Evolutionary conservation across 2,888 invertebrate genomes (phyloP).

Genomic region (Melitaea athalia): DNA sequence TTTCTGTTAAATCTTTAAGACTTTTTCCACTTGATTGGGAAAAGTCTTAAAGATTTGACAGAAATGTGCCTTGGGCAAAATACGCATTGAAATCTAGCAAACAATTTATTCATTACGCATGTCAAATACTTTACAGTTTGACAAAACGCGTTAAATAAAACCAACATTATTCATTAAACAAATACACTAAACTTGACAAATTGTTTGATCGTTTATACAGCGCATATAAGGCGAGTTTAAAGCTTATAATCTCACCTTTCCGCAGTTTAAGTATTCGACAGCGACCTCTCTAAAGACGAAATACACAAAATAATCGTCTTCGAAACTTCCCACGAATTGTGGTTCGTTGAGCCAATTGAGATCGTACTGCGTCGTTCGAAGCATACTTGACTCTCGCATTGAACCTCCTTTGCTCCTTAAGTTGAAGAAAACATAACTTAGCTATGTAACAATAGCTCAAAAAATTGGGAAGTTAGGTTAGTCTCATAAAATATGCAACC

Average conservation of each 20-base stretch:
- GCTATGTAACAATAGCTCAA: too few relatives aligned
- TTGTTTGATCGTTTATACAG: too few relatives aligned
- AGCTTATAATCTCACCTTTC: constrained; percentile 84
- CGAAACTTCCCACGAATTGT: constrained; percentile 95
- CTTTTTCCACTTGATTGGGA: too few relatives aligned
- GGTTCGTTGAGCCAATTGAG: constrained; percentile 95
- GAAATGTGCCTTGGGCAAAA: not conserved
- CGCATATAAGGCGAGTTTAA: too few relatives aligned
- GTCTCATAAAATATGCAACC: too few relatives aligned
- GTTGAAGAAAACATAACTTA: not conserved
- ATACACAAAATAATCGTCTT: constrained; percentile 93
- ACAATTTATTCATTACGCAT: too few relatives aligned
- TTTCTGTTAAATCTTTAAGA: too few relatives aligned
- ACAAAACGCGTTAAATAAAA: not conserved
- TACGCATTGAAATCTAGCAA: too few relatives aligned
- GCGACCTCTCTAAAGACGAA: constrained; percentile 96
- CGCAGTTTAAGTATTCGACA: constrained; percentile 96
- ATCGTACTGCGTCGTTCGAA: constrained; percentile 90
- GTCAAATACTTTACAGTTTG: too few relatives aligned
- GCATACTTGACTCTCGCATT: constrained; percentile 68
- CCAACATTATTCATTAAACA: not conserved
- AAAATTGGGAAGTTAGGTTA: too few relatives aligned
- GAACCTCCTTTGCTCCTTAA: constrained; percentile 72
- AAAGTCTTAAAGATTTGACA: too few relatives aligned
- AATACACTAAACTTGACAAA: too few relatives aligned